Base-by-base conservation (phyloP, 2,888 invertebrate genomes). In the Agrilus mali region DNA sequence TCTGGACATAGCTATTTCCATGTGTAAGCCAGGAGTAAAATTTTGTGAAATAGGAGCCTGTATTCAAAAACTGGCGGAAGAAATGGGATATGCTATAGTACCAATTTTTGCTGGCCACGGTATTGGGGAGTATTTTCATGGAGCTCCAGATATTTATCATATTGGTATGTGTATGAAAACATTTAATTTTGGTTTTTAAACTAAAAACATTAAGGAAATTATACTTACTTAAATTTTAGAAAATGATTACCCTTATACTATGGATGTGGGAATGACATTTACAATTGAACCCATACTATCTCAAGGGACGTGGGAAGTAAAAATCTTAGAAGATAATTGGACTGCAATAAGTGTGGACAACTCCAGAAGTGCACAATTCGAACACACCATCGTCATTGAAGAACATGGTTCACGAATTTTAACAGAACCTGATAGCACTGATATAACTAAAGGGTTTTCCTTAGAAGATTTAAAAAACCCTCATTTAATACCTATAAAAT, bases 191-290 rank as follows among this genome's bases (percentile, higher is more conserved):
- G 7, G 17, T 5, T 17, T 17, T 20, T 20, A 20, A 20, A 20
- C 4, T 5, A 5, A 20, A 20, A 20, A 20, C 7, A n/a, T n/a
- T n/a, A n/a, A n/a, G n/a, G n/a, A 20, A 5, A 20, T 20, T 20
- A 20, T 20, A 20, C 20, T 20, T 52, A 20, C 5, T 47, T 41
- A 46, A 50, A 42, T 64, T 62, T 42, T 58, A 83, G 85, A 68
- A 50, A 84, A 86, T 57, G 59, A 73, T 41, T 70, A 74, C 52
- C 74, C 75, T 0, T 86, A 84, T 0, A 58, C 64, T 39, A 93
- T 94, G 93, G 60, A 73, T 53, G 66, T 83, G 3, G 92, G 92
- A n/a, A 93, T 93, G 87, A 86, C 87, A 0, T 95, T 96, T 59
- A 96, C 95, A 0, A 86, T 96, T 55, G 95, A 96, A 60, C 96